A percentile compares a stretch with the other conserved stretches of the same genome.
phyloP scores from a whole-genome alignment of 2,888 invertebrate species.

The Drosophila mayaguana region DNA sequence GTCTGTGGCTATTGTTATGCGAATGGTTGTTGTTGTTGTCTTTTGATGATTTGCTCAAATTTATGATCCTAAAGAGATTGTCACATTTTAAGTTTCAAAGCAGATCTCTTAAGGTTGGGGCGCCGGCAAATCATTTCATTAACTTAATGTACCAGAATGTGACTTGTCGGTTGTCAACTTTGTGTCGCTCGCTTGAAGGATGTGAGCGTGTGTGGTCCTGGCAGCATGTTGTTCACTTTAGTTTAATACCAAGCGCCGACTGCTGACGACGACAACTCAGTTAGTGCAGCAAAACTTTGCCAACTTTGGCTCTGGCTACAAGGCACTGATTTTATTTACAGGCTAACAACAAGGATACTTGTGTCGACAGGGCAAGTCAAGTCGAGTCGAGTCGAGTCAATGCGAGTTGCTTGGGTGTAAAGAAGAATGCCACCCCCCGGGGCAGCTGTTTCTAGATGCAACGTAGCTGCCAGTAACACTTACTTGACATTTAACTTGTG shows the following conservation, averaged over 20 bases:
- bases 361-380: constrained; percentile 36
- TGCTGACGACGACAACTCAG: constrained; percentile 49
- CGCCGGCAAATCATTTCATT: constrained; percentile 70
- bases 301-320: constrained; percentile 55
- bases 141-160: constrained; percentile 77
- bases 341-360: constrained; percentile 48
- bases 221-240: constrained; percentile 62
- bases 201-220: constrained; percentile 13
- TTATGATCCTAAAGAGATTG: constrained; percentile 59
- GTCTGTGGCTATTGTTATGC: constrained; percentile 27
- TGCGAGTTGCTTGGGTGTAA: constrained; percentile 1
- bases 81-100: constrained; percentile 61
- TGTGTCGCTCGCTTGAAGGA: constrained; percentile 46
- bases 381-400: constrained; percentile 9
- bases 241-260: constrained; percentile 58
- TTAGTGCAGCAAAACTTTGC: constrained; percentile 71
- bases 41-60: constrained; percentile 64
- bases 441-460: constrained; percentile 46
- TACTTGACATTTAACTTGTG: constrained; percentile 77
- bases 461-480: constrained; percentile 68
- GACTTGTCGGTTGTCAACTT: constrained; percentile 81
- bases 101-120: constrained; percentile 18
- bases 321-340: constrained; percentile 70
- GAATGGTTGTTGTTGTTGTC: constrained; percentile 26
- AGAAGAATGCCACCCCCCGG: constrained; percentile 2